These are phyloP conservation scores for Drosophila triauraria DNA, from an alignment of 1,140 invertebrate species.

Conservation along the genomic window DNA sequence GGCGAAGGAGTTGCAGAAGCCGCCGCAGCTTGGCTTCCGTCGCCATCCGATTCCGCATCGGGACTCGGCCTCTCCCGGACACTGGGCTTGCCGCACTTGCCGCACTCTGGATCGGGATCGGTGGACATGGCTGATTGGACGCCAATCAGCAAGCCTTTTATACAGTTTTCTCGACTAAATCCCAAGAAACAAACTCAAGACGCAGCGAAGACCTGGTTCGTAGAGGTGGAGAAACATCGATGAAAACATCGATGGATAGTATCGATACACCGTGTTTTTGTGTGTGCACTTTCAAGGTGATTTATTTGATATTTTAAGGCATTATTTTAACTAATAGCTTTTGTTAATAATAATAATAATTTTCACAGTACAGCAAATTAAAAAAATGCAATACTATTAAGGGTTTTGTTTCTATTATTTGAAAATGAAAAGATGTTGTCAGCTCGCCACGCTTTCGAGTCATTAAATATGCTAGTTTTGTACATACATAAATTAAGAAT, in stretches of 20 bases:
- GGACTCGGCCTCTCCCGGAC: not conserved
- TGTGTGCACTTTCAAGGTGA: not conserved
- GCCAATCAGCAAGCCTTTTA: constrained; percentile 22
- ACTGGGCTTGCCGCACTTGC: constrained; percentile 33
- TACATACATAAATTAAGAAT: too few species aligned
- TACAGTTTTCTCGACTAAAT: constrained; percentile 21
- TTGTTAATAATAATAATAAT: not conserved
- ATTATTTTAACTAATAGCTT: not conserved
- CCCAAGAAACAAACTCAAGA: constrained; percentile 22
- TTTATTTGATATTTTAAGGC: not conserved
- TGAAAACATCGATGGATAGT: not conserved
- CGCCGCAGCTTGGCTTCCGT: not conserved
- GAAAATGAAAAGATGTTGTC: too few species aligned
- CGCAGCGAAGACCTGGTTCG: not conserved
- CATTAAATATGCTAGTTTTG: too few species aligned
- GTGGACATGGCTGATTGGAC: constrained; percentile 26
- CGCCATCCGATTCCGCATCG: constrained; percentile 7
- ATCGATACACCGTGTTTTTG: not conserved
- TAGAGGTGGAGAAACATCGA: too few species aligned
- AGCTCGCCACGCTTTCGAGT: too few species aligned
- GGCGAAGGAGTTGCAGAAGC: not conserved
- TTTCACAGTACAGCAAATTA: too few species aligned
- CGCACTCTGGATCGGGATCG: constrained; percentile 36
- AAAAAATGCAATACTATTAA: too few species aligned
- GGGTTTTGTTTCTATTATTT: too few species aligned